A percentile compares a stretch with the other conserved stretches of the same genome.
Evolutionary conservation across 2,888 invertebrate genomes (phyloP).

Genomic region (Tetranychus piercei): DNA sequence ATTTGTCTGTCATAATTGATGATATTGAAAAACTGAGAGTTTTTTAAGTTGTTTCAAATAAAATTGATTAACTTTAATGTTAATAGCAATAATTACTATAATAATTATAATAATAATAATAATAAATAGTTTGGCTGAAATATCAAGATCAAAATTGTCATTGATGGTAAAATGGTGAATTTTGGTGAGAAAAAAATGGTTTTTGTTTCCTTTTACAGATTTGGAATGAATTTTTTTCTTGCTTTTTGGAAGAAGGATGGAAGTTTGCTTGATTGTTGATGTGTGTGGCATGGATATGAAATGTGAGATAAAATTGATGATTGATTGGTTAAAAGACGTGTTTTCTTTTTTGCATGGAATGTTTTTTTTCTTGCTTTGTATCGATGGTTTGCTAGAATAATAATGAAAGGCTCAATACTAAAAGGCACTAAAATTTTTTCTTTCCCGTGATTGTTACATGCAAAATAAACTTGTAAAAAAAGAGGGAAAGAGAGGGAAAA

Average conservation of each 20-base stretch:
- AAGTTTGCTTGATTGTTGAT: background rate
- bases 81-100: background rate
- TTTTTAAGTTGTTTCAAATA: background rate
- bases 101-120: background rate
- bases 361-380: background rate
- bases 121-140: background rate
- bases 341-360: background rate
- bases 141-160: background rate
- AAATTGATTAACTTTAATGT: background rate
- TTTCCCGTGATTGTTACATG: background rate
- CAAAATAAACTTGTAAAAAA: background rate
- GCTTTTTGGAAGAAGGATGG: background rate
- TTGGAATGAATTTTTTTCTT: background rate
- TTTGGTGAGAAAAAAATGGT: background rate
- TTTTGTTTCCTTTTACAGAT: background rate
- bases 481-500: background rate
- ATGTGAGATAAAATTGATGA: background rate
- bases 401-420: background rate
- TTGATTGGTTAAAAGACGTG: background rate
- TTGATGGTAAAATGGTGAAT: background rate
- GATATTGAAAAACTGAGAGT: background rate
- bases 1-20: background rate
- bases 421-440: background rate
- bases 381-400: background rate
- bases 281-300: background rate